Conservation (phyloP, 2,797 vertebrate genomes). For the Eulemur coronatus region DNA sequence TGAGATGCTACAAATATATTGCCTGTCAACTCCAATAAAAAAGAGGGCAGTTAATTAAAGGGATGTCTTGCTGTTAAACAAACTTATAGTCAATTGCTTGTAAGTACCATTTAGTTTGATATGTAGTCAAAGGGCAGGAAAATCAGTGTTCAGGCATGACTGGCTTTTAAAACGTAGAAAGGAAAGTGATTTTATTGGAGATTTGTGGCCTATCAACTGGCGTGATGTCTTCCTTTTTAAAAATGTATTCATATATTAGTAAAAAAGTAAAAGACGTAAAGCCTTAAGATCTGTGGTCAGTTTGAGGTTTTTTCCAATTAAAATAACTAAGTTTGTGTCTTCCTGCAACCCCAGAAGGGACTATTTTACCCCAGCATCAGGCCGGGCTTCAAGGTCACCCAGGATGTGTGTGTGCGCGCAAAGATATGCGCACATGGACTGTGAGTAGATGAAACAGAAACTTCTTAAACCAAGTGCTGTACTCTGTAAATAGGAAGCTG, state of each 20-base stretch:
- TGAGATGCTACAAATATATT: constrained; percentile 70
- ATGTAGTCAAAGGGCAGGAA: constrained; percentile 66
- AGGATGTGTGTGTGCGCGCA: not conserved
- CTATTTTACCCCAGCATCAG: not conserved
- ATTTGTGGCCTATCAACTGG: not conserved
- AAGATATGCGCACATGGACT: not conserved
- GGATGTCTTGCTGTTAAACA: constrained; percentile 69
- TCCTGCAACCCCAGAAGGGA: not conserved
- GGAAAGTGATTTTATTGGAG: constrained; percentile 21
- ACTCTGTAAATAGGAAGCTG: not conserved
- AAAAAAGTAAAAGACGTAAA: not conserved
- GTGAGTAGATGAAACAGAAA: not conserved
- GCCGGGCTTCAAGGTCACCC: not conserved
- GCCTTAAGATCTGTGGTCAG: not conserved
- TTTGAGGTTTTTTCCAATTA: not conserved
- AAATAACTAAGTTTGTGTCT: not conserved
- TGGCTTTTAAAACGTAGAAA: constrained; percentile 16
- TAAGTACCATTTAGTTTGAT: constrained; percentile 70
- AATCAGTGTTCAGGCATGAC: constrained; percentile 22
- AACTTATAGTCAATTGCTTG: constrained; percentile 54
- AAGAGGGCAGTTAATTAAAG: constrained; percentile 74
- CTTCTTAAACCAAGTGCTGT: not conserved
- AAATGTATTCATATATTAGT: not conserved
- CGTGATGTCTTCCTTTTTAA: not conserved
- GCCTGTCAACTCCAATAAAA: constrained; percentile 76